phyloP scores from a whole-genome alignment of 2,888 invertebrate genomes.

The Parelbella ahira region DNA sequence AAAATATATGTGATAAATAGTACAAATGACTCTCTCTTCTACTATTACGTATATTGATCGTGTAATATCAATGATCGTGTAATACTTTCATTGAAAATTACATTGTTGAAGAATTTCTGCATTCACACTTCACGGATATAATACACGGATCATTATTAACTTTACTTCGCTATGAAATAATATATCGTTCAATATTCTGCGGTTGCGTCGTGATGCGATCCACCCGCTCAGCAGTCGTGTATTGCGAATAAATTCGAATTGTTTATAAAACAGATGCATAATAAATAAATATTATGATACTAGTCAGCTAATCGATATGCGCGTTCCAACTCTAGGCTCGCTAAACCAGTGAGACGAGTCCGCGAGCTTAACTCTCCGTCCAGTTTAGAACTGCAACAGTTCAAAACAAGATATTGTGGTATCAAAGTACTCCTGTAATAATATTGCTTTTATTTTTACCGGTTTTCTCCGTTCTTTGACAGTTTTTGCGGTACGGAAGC shows the following conservation, averaged over 20 bases:
- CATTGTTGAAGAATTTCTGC: too few species aligned
- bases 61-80: too few species aligned
- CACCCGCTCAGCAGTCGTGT: slow-evolving; percentile 15
- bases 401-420: slow-evolving; percentile 4
- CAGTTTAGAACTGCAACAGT: slow-evolving; percentile 32
- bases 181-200: slow-evolving; percentile 8
- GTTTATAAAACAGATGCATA: slow-evolving; percentile 16
- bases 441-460: too few species aligned
- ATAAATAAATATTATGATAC: slow-evolving; percentile 15
- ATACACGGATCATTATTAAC: slow-evolving; percentile 6
- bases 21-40: too few species aligned
- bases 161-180: slow-evolving; percentile 10
- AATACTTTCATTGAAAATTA: too few species aligned
- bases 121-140: neutral
- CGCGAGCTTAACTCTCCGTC: slow-evolving; percentile 34
- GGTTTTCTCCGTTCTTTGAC: too few species aligned
- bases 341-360: slow-evolving; percentile 44
- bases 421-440: too few species aligned
- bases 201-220: slow-evolving; percentile 15
- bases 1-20: too few species aligned
- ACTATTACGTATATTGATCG: too few species aligned
- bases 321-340: slow-evolving; percentile 30
- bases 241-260: slow-evolving; percentile 15
- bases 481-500: too few species aligned
- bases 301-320: slow-evolving; percentile 15